Evolutionary conservation across 2,113 vertebrate genomes (phyloP), one percentile per base, ranked within the genome.

Genomic region (Oplegnathus fasciatus): DNA sequence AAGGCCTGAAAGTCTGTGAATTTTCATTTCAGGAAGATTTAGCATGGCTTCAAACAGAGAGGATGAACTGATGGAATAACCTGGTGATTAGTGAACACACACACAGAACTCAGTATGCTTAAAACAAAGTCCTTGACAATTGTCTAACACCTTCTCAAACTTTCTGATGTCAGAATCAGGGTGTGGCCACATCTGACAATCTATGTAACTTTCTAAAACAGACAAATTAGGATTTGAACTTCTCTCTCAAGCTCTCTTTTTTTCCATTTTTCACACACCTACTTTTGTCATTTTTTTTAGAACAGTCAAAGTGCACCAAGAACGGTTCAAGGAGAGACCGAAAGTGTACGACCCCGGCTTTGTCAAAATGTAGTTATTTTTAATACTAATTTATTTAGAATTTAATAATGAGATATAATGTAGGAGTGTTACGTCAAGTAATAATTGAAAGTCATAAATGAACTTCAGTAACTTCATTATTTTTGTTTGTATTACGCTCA

Each of bases 71-170:
- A 65, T 62, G 28, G 64, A 58, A 46, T 55, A 37, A 52, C 20
- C 37, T 50, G 20, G 40, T 42, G n/a, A 66, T 67, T 37, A 30
- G 14, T 67, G 20, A 44, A 64, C 48, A 37, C 34, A 37, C 34
- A 37, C 34, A 37, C 34, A 34, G 44, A 32, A 28, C 48, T 28
- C 0, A 4, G 9, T 44, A 61, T 62, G 55, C 8, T 44, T 57
- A 34, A 75, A 79, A 62, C 18, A 28, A 68, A 84, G 54, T 42
- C 17, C 44, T 42, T 62, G 50, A 75, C 55, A 69, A 20, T 52
- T 4, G 15, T 22, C 42, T 3, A 42, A 48, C 50, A 72, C 13
- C n/a, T 52, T 50, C 40, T 73, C 9, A 17, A n/a, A 61, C 42
- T 32, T 15, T 15, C 48, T 22, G 5, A 37, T 76, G 48, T 46